Base-by-base conservation (phyloP, 2,797 vertebrate species). In the Nannoperca australis region DNA sequence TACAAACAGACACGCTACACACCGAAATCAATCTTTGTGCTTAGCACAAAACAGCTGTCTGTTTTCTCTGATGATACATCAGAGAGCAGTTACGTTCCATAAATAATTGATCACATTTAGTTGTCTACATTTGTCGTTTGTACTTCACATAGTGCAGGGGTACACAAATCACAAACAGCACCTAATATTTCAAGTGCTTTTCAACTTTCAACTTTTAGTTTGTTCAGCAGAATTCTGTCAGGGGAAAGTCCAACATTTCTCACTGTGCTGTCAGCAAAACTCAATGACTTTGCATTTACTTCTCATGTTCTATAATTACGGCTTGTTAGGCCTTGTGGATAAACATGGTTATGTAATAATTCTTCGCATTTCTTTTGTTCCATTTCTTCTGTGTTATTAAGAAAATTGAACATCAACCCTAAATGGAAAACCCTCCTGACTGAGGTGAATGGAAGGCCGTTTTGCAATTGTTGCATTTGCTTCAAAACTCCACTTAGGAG, bases 91-190 rank as follows among this genome's bases (percentile, higher is more conserved):
- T 66, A 71, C 64, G 60, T 66, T 27, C 20, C 55, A 84, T 86
- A 67, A 85, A 86, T 83, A 89, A 91, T 67, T 81, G 64, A 88
- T 75, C 32, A 55, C 44, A 34, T 78, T 73, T 40, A 72, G 73
- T 70, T 53, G 55, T 81, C 54, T 59, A 17, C 12, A 73, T 84
- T 75, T 73, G 66, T 71, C 47, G 82, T 82, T 73, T 82, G 49
- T 70, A 56, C 22, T 71, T 70, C 20, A 24, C 20, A 81, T 70
- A 59, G 47, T 15, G 36, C 11, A 50, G 3, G 66, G 5, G 53
- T 11, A 34, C 14, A 62, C 27, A 40, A 60, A 77, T 70, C 18
- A 76, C n/a, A 51, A 76, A 69, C 58, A 55, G 42, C 20, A 50
- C 20, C 40, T 68, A 22, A 47, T 73, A 17, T 55, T 66, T 69